Percentiles rank a stretch among this genome's conserved stretches.
Evolutionary conservation across 2,113 vertebrate species (phyloP).

Genomic region (Platanista minor): DNA sequence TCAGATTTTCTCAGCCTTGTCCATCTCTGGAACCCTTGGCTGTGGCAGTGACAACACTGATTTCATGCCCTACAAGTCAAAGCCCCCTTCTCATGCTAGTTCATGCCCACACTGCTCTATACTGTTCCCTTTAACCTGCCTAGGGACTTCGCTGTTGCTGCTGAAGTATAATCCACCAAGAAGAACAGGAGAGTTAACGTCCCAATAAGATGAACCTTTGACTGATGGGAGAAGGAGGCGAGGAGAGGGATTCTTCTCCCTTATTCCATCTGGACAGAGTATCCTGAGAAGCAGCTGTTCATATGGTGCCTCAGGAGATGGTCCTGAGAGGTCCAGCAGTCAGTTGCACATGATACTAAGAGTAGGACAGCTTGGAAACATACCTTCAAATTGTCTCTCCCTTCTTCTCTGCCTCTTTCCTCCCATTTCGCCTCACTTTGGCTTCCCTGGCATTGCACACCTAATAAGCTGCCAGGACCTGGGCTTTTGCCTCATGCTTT

Average conservation of each 20-base stretch:
- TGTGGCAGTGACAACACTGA: neutral
- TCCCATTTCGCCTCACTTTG: neutral
- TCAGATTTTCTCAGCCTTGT: neutral
- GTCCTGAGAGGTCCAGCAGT: neutral
- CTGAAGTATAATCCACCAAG: neutral
- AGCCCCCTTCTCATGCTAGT: neutral
- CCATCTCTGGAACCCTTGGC: neutral
- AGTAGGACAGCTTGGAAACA: neutral
- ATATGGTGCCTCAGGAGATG: neutral
- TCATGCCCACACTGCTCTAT: too few species aligned
- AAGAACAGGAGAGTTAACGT: neutral
- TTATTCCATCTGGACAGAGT: neutral
- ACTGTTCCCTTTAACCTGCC: neutral
- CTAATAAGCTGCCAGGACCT: neutral
- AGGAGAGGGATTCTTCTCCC: neutral
- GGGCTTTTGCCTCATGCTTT: neutral
- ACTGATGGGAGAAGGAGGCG: neutral
- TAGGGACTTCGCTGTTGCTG: neutral
- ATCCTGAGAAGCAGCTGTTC: neutral
- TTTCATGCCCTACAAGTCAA: accelerated
- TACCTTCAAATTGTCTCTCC: neutral
- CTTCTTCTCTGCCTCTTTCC: neutral
- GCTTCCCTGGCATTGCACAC: too few species aligned
- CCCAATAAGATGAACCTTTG: neutral
- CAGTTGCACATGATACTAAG: neutral